phyloP scores from a whole-genome alignment of 2,797 vertebrate species.

The Alectoris magna region DNA sequence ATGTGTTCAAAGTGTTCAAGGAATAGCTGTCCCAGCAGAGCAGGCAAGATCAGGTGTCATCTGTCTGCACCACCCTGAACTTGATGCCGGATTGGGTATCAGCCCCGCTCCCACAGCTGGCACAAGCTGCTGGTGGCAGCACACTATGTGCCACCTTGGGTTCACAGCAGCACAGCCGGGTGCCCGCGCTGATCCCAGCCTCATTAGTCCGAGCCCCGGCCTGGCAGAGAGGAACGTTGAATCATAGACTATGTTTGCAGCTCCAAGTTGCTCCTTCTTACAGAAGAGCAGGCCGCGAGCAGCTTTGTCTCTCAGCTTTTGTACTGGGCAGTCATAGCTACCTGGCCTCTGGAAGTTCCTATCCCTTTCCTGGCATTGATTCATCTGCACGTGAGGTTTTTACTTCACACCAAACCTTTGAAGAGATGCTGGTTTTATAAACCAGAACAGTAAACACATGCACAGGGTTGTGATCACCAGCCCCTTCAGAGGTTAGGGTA shows the following conservation, averaged over 20 bases:
- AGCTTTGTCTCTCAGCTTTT: not conserved
- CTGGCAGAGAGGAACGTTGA: not conserved
- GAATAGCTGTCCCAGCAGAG: slow-evolving; percentile 26
- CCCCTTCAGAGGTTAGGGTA: too few species aligned
- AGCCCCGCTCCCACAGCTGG: slow-evolving; percentile 31
- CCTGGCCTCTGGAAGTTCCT: not conserved
- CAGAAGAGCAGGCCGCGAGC: not conserved
- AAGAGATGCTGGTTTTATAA: not conserved
- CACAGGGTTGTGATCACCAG: not conserved
- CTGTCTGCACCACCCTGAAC: slow-evolving; percentile 25
- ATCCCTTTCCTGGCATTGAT: not conserved
- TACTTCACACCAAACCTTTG: not conserved
- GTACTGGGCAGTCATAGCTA: not conserved
- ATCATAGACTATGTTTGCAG: not conserved
- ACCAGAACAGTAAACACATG: fast-evolving
- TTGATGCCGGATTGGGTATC: slow-evolving; percentile 56
- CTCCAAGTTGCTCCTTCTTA: not conserved
- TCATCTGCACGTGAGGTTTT: not conserved
- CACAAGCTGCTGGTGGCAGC: slow-evolving; percentile 6
- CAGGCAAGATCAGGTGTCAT: slow-evolving; percentile 13
- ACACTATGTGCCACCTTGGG: slow-evolving; percentile 21
- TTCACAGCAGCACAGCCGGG: not conserved
- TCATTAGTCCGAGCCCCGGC: not conserved
- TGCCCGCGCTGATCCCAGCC: not conserved
- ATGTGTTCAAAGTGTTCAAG: slow-evolving; percentile 39